phyloP scores from a whole-genome alignment of 2,113 vertebrate species.

The Corapipo altera region DNA sequence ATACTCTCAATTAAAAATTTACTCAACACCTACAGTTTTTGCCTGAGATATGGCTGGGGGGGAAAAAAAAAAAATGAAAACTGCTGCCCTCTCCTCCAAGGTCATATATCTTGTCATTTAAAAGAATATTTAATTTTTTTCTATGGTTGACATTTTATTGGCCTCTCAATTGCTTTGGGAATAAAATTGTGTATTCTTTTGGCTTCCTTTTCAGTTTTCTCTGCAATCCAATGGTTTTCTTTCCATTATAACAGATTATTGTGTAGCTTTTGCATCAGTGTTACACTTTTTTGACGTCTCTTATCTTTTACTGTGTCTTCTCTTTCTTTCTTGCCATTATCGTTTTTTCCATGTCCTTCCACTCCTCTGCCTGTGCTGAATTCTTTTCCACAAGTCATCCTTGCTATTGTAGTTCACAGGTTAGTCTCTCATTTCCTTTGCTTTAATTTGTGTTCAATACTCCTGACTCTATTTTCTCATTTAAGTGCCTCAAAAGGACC shows the following conservation, averaged over 20 bases:
- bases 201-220: not conserved
- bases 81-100: not conserved
- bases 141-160: not conserved
- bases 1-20: constrained; percentile 41
- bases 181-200: not conserved
- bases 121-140: not conserved
- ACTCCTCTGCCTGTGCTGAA: not conserved
- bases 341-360: not conserved
- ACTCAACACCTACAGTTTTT: not conserved
- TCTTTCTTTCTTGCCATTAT: not conserved
- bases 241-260: not conserved
- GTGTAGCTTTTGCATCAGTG: not conserved
- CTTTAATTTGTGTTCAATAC: not conserved
- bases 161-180: not conserved
- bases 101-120: not conserved
- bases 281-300: not conserved
- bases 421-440: not conserved
- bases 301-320: not conserved
- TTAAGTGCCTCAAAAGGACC: not conserved
- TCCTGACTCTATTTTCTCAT: not conserved
- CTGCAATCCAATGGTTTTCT: not conserved
- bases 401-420: not conserved
- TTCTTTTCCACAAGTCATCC: not conserved
- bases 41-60: not conserved
- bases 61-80: not conserved